Conservation (phyloP, 2,888 invertebrate species). For the Buathra laborator region DNA sequence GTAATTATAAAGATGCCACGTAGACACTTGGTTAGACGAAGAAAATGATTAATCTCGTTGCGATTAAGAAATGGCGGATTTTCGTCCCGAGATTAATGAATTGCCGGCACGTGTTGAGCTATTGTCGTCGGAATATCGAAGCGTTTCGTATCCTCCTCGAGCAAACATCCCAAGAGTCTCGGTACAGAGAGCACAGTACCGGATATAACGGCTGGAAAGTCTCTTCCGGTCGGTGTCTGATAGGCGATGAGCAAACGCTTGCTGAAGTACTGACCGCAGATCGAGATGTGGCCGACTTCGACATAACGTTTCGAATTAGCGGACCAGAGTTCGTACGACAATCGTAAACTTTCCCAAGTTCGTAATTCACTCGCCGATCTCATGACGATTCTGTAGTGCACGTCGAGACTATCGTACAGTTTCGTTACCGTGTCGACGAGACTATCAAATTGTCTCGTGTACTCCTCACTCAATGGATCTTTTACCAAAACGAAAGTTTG, state of each 20-base stretch:
- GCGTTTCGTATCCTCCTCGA: slow-evolving; percentile 88
- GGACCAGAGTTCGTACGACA: slow-evolving; percentile 92
- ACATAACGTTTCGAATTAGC: slow-evolving; percentile 88
- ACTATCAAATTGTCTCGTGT: slow-evolving; percentile 87
- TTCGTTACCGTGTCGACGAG: slow-evolving; percentile 86
- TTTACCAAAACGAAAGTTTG: slow-evolving; percentile 87
- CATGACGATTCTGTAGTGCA: slow-evolving; percentile 89
- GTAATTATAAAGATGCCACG: not conserved
- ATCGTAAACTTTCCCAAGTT: slow-evolving; percentile 89
- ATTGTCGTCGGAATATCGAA: slow-evolving; percentile 78
- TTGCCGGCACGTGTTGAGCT: slow-evolving; percentile 62
- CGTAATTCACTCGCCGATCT: slow-evolving; percentile 88
- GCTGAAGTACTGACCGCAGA: slow-evolving; percentile 91
- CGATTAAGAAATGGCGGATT: not conserved
- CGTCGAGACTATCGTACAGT: slow-evolving; percentile 89
- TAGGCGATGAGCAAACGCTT: slow-evolving; percentile 92
- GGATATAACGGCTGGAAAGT: slow-evolving; percentile 90
- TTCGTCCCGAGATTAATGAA: not conserved
- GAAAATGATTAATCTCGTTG: too few relatives aligned
- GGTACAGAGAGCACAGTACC: slow-evolving; percentile 92
- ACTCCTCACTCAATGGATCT: slow-evolving; percentile 84
- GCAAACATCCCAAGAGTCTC: slow-evolving; percentile 90
- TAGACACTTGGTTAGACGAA: not conserved
- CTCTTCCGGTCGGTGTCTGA: slow-evolving; percentile 86
- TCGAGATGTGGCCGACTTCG: slow-evolving; percentile 91